Evolutionary conservation across 2,888 invertebrate genomes (phyloP), one percentile per base, ranked within the genome.

Genomic region (Apamea sordens): DNA sequence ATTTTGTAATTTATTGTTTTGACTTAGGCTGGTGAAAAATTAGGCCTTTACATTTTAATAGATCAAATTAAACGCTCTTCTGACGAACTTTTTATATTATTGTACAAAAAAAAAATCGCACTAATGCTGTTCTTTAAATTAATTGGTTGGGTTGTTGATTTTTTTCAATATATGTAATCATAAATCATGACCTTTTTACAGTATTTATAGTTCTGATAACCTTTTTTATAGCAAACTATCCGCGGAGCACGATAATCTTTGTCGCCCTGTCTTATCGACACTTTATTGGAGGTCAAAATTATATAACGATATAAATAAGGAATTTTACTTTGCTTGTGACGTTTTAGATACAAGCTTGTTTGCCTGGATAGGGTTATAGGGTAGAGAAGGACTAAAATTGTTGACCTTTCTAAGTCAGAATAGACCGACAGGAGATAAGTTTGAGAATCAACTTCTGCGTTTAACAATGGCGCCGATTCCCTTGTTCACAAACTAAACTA

Each of bases 171-270:
- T 24, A 36, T 36, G 36, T 36, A 36, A 11, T 53, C 15, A 56
- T 73, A 65, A 71, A 63, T 63, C 24, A 2, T 65, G 73, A 85
- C 71, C 80, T 76, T 76, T 61, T 74, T 53, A 69, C 56, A 71
- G 67, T 76, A 64, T 84, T 86, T 74, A 86, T 70, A 72, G 61
- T n/a, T 8, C 21, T 41, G 85, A 85, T 85, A 85, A 85, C 85
- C 87, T 87, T 87, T 85, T 85, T 85, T 87, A 85, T 87, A 74
- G 64, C 78, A 28, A 73, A 80, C 76, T 85, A 72, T 76, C 63
- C 64, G 63, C 32, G 53, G 71, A 47, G 53, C 21, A 63, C 47
- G 86, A 86, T 86, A 87, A 86, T 87, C 81, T 87, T 74, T 68
- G 77, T 32, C 47, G 24, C 82, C 77, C 75, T 53, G 67, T 41